These are phyloP conservation scores for Myzus persicae DNA, from an alignment of 1,140 invertebrate genomes.

Conservation along the genomic window DNA sequence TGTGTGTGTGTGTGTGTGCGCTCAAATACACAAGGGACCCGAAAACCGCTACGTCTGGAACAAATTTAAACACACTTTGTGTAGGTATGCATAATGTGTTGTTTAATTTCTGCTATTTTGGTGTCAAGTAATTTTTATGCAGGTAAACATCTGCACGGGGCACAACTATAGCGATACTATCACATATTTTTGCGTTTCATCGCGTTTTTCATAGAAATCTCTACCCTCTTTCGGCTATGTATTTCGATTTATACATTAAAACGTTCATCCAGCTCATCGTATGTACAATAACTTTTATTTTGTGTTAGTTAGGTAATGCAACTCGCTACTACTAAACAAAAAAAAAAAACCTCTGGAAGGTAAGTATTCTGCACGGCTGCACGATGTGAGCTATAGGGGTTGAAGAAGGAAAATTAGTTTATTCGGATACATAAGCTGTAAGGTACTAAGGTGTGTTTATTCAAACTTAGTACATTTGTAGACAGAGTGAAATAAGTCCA, in stretches of 20 bases:
- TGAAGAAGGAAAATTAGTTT: not conserved
- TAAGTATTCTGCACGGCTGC: not conserved
- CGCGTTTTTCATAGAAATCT: not conserved
- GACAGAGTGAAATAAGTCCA: no score
- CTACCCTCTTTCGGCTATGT: no score
- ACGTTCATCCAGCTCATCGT: not conserved
- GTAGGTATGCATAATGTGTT: not conserved
- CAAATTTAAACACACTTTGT: slow-evolving; percentile 1
- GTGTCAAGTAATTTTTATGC: not conserved
- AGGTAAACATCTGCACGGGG: not conserved
- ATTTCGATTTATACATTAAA: not conserved
- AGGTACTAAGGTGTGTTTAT: not conserved
- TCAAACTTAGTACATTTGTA: not conserved
- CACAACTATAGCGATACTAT: not conserved
- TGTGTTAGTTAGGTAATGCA: not conserved
- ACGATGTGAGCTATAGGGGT: not conserved
- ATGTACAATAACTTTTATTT: not conserved
- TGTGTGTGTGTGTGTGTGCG: not conserved
- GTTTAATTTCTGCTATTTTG: not conserved
- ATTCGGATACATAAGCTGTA: not conserved
- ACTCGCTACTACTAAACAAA: not conserved
- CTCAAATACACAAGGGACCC: not conserved
- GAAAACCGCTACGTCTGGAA: not conserved
- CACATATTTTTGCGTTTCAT: not conserved
- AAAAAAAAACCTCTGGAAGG: not conserved